These are phyloP conservation scores for Ptyas mucosa DNA, from an alignment of 2,113 vertebrate species.

Conservation along the genomic window DNA sequence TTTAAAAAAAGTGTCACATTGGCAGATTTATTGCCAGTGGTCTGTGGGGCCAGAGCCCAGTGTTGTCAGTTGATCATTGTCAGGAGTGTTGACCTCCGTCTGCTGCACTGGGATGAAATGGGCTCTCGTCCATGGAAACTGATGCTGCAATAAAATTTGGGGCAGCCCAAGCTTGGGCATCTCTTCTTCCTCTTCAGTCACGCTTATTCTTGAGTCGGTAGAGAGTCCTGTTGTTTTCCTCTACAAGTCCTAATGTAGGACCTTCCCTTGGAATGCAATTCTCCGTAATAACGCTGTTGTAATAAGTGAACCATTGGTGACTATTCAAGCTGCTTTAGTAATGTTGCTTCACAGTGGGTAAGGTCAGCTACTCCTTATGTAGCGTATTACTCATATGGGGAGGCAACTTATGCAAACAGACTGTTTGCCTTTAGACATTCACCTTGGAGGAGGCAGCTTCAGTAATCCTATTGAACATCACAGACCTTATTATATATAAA, in stretches of 20 bases:
- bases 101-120: too few species aligned
- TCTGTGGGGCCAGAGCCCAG: not conserved
- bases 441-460: not conserved
- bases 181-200: not conserved
- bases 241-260: not conserved
- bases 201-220: not conserved
- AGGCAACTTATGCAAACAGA: not conserved
- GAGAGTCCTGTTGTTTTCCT: not conserved
- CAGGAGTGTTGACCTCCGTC: not conserved
- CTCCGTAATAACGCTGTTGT: not conserved
- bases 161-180: not conserved
- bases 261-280: not conserved
- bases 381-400: not conserved
- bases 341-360: not conserved
- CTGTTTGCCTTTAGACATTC: not conserved
- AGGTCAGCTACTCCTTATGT: not conserved
- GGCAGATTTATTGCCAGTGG: not conserved
- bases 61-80: not conserved
- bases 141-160: not conserved
- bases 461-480: not conserved
- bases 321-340: not conserved
- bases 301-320: not conserved
- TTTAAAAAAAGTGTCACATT: not conserved
- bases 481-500: not conserved
- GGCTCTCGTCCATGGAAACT: not conserved